Conservation (phyloP, 2,888 invertebrate genomes). For the Argyresthia goedartella region DNA sequence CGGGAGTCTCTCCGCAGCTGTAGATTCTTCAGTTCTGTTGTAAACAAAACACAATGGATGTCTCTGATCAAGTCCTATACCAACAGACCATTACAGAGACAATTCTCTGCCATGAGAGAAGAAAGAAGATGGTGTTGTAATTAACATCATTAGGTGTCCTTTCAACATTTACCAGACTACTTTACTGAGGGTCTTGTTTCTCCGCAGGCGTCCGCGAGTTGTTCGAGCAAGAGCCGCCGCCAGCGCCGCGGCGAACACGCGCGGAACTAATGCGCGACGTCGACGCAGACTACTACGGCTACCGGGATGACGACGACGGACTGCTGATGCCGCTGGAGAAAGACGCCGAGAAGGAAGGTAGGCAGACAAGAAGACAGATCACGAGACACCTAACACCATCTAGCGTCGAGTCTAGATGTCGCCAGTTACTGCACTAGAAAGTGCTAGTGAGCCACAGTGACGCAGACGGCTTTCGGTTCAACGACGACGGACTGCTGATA, state of each 20-base stretch:
- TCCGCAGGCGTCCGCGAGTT: slow-evolving; percentile 90
- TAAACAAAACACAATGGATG: too few relatives aligned
- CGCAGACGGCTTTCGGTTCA: slow-evolving; percentile 98
- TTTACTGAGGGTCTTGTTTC: too few relatives aligned
- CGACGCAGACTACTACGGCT: slow-evolving; percentile 99
- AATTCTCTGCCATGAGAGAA: too few relatives aligned
- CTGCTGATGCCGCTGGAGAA: slow-evolving; percentile 90
- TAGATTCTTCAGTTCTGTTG: background rate
- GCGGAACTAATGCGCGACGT: slow-evolving; percentile 98
- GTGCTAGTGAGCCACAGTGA: slow-evolving; percentile 95
- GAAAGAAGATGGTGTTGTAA: too few relatives aligned
- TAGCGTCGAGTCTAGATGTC: background rate
- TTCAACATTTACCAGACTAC: too few relatives aligned
- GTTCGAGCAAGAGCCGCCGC: slow-evolving; percentile 96
- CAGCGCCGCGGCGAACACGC: slow-evolving; percentile 90
- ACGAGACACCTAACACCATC: background rate
- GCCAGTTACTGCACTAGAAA: background rate
- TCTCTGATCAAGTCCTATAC: too few relatives aligned
- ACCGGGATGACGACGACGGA: slow-evolving; percentile 98
- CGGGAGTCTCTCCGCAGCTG: too few relatives aligned
- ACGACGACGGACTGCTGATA: slow-evolving; percentile 95
- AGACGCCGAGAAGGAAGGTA: slow-evolving; percentile 81
- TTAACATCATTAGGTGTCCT: too few relatives aligned
- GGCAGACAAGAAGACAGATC: slow-evolving; percentile 12
- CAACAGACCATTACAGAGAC: too few relatives aligned